These are phyloP conservation scores for Drosophila rhopaloa DNA, from an alignment of 1,140 invertebrate species.

Conservation along the genomic window DNA sequence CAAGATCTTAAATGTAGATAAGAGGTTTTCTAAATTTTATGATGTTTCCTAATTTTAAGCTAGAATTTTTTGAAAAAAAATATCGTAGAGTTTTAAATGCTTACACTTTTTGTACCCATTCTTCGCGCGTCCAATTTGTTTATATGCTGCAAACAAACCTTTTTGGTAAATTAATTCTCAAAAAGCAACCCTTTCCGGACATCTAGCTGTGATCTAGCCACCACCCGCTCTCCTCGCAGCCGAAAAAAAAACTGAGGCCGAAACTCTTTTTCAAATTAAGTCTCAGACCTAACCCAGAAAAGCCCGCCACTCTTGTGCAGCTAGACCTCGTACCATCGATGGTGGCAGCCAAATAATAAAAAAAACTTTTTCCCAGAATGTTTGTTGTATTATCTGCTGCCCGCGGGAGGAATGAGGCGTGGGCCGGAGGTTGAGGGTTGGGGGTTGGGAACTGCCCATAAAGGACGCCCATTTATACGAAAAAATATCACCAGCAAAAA, in stretches of 20 bases:
- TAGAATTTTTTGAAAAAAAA: background rate
- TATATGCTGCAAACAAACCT: slow-evolving; percentile 18
- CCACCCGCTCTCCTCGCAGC: slow-evolving; percentile 1
- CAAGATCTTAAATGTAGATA: no score
- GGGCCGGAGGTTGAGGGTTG: background rate
- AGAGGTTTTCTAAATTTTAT: no score
- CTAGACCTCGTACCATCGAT: background rate
- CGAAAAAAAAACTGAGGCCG: background rate
- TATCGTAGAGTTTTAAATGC: background rate
- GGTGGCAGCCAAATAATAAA: slow-evolving; percentile 55
- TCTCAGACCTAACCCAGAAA: slow-evolving; percentile 21
- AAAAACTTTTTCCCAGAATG: slow-evolving; percentile 59
- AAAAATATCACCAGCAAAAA: slow-evolving; percentile 58
- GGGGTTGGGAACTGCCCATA: slow-evolving; percentile 40
- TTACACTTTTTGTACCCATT: background rate
- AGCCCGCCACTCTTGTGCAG: slow-evolving; percentile 30
- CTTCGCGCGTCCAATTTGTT: background rate
- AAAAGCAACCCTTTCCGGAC: slow-evolving; percentile 36
- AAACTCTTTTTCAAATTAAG: slow-evolving; percentile 45
- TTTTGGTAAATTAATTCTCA: slow-evolving; percentile 44
- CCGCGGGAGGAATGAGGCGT: slow-evolving; percentile 20
- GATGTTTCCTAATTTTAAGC: no score
- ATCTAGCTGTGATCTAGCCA: slow-evolving; percentile 39
- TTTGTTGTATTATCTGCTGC: slow-evolving; percentile 69
- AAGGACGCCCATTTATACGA: slow-evolving; percentile 59